Conservation (phyloP, 2,888 invertebrate genomes). For the Crossocerus cetratus region DNA sequence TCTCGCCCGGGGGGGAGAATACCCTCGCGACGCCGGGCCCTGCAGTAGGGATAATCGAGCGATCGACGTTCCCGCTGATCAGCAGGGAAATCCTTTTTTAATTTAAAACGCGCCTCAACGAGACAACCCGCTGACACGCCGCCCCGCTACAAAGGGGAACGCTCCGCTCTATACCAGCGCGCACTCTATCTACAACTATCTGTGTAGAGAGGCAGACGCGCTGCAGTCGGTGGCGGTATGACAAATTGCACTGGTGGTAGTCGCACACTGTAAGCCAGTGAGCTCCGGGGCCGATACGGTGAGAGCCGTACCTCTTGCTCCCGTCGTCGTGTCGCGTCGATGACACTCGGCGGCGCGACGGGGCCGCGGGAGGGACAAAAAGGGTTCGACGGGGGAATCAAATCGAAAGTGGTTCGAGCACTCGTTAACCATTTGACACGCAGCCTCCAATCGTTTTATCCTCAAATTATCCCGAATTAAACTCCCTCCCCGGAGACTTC, state of each 20-base stretch:
- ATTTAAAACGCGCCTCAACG: neutral
- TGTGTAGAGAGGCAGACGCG: no score
- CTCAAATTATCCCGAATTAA: conserved; percentile 52
- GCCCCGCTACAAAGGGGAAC: no score
- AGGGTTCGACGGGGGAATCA: conserved; percentile 37
- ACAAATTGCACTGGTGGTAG: no score
- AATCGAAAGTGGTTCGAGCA: conserved; percentile 22
- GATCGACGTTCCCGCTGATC: neutral
- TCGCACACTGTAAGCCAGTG: no score
- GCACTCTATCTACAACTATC: no score
- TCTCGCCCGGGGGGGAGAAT: neutral
- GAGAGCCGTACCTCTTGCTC: neutral
- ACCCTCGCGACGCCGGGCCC: neutral
- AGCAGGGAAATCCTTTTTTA: neutral
- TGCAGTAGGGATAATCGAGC: conserved; percentile 2
- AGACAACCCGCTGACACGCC: no score
- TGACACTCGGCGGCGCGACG: neutral
- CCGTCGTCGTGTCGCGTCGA: no score
- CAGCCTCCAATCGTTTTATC: conserved; percentile 52
- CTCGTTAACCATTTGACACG: conserved; percentile 48
- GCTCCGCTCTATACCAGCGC: no score
- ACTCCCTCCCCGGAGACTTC: neutral
- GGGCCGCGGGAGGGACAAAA: no score
- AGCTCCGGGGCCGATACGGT: neutral
- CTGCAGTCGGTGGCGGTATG: no score